Conservation (phyloP, 2,888 invertebrate genomes). For the Nomada hirtipes region DNA sequence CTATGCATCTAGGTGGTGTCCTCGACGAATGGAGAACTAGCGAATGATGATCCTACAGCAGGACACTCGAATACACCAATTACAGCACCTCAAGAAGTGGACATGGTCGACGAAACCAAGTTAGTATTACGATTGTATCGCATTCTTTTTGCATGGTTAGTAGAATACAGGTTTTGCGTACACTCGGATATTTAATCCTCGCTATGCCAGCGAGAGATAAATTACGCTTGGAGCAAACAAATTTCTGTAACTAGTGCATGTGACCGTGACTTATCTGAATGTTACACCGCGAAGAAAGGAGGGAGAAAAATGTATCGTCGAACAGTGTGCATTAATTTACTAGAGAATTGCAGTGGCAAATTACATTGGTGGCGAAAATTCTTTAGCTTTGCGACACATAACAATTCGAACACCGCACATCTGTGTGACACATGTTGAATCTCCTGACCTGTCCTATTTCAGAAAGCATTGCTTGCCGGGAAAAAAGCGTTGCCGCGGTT, state of each 20-base stretch:
- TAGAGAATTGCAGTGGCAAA: background rate
- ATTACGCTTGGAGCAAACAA: background rate
- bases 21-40: conserved; percentile 98
- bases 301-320: background rate
- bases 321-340: conserved; percentile 13
- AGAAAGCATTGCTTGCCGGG: conserved; percentile 55
- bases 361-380: background rate
- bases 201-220: background rate
- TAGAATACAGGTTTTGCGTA: background rate
- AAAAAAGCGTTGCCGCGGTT: conserved; percentile 71
- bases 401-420: background rate
- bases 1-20: conserved; percentile 92
- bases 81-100: conserved; percentile 96
- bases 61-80: conserved; percentile 99
- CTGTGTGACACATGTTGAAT: conserved; percentile 52
- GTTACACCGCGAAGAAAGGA: background rate
- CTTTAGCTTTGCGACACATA: background rate
- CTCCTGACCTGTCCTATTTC: conserved; percentile 57
- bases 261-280: conserved; percentile 1
- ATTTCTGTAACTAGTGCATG: conserved; percentile 43
- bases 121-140: conserved; percentile 86
- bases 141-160: background rate
- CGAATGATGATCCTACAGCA: conserved; percentile 97
- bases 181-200: background rate
- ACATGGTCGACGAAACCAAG: conserved; percentile 99